Percentiles rank a stretch among this genome's conserved stretches.
Conservation (phyloP, 2,888 invertebrate genomes). For the Archips crataeganus region DNA sequence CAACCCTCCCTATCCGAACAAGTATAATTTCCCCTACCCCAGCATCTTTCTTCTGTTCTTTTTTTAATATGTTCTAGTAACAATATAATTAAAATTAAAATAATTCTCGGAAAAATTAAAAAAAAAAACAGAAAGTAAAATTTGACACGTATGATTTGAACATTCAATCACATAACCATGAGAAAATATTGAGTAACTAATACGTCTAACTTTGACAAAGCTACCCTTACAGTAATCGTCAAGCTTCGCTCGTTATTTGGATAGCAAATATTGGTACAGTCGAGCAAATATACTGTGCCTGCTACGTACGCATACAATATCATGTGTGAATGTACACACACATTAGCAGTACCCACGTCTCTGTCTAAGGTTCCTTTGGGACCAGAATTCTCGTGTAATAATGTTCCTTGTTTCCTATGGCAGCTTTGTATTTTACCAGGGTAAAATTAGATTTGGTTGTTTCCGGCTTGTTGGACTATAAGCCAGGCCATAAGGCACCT, state of each 20-base stretch:
- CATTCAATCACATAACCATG: neutral
- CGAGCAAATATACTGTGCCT: slow-evolving; percentile 18
- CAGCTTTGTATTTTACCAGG: neutral
- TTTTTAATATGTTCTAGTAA: no score
- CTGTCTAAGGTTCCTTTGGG: neutral
- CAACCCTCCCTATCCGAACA: neutral
- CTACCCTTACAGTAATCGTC: slow-evolving; percentile 24
- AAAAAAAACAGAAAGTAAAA: no score
- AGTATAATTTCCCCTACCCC: no score
- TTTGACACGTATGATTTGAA: neutral
- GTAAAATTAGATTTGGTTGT: neutral
- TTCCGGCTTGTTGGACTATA: neutral
- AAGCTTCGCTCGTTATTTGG: slow-evolving; percentile 27
- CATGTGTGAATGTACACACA: slow-evolving; percentile 7
- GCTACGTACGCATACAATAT: slow-evolving; percentile 19
- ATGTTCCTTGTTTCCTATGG: neutral
- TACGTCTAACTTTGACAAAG: slow-evolving; percentile 2
- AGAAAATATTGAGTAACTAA: neutral
- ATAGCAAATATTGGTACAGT: slow-evolving; percentile 31
- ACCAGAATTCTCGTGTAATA: neutral
- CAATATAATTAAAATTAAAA: no score
- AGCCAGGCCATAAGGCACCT: no score
- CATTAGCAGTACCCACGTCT: neutral
- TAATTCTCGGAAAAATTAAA: no score
- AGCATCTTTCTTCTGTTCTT: no score